phyloP scores from a whole-genome alignment of 2,797 vertebrate species.

The Enteromius mattozi region DNA sequence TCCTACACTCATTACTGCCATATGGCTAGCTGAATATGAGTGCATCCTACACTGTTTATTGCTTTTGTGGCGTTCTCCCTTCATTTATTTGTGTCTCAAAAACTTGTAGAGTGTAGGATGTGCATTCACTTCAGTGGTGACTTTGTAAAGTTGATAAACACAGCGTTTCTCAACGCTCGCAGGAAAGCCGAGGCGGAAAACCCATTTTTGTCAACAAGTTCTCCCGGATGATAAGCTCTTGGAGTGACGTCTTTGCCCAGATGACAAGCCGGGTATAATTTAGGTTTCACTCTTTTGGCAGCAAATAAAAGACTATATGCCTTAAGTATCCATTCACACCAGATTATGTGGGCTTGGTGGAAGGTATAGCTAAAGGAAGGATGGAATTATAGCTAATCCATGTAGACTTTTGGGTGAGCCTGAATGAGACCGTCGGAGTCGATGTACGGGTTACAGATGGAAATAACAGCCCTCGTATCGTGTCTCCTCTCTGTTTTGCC shows the following conservation, averaged over 20 bases:
- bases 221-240: conserved; percentile 27
- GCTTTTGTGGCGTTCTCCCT: background rate
- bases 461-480: conserved; percentile 48
- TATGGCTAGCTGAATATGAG: background rate
- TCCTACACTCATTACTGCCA: conserved; percentile 7
- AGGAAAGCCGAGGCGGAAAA: conserved; percentile 49
- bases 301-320: conserved; percentile 56
- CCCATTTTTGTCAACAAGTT: conserved; percentile 54
- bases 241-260: conserved; percentile 30
- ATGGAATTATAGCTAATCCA: conserved; percentile 60
- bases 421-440: conserved; percentile 52
- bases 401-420: conserved; percentile 50
- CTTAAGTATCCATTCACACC: conserved; percentile 58
- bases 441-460: conserved; percentile 50
- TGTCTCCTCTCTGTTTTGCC: conserved; percentile 44
- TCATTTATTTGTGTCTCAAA: conserved; percentile 28
- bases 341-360: conserved; percentile 56
- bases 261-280: conserved; percentile 47
- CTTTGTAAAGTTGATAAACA: conserved; percentile 33
- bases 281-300: conserved; percentile 51
- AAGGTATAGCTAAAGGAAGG: conserved; percentile 49
- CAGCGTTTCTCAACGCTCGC: background rate
- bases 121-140: conserved; percentile 19
- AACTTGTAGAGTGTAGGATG: conserved; percentile 17
- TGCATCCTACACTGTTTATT: conserved; percentile 16